Conservation (phyloP, 2,888 invertebrate genomes). For the Trypoxylon attenuatum region DNA sequence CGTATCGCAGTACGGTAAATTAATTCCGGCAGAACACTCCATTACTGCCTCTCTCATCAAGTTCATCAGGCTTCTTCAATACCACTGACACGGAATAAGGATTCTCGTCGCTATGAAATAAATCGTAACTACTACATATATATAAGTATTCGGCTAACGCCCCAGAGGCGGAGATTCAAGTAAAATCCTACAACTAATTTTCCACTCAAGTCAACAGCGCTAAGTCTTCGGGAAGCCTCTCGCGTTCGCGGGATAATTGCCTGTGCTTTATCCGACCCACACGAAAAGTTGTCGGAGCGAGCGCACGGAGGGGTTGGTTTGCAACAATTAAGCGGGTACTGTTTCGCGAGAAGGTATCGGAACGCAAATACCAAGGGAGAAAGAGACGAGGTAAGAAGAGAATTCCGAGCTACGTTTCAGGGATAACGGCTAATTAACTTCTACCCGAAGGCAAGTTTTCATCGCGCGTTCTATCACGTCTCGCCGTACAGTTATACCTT, state of each 20-base stretch:
- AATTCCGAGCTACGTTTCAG: conserved; percentile 6
- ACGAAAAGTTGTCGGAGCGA: conserved; percentile 13
- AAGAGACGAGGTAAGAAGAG: not conserved
- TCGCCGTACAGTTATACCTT: conserved; percentile 14
- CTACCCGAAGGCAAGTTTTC: conserved; percentile 14
- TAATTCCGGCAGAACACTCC: no score
- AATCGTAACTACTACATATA: no score
- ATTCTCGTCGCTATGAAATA: no score
- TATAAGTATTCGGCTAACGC: no score
- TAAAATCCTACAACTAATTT: conserved; percentile 34
- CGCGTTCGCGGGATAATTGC: conserved; percentile 25
- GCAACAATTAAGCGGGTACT: conserved; percentile 21
- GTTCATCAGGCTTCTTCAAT: no score
- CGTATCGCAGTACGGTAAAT: no score
- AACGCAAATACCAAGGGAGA: conserved; percentile 1
- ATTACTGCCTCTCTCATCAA: no score
- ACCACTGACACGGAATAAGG: no score
- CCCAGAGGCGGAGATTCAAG: no score
- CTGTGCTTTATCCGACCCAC: conserved; percentile 16
- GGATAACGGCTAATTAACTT: conserved; percentile 45
- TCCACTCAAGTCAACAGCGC: conserved; percentile 10
- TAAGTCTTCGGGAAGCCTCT: conserved; percentile 36
- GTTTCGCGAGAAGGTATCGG: conserved; percentile 6
- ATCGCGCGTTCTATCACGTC: conserved; percentile 13
- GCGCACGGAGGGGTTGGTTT: not conserved